phyloP scores from a whole-genome alignment of 2,888 invertebrate genomes.

The Resseliella maxima region DNA sequence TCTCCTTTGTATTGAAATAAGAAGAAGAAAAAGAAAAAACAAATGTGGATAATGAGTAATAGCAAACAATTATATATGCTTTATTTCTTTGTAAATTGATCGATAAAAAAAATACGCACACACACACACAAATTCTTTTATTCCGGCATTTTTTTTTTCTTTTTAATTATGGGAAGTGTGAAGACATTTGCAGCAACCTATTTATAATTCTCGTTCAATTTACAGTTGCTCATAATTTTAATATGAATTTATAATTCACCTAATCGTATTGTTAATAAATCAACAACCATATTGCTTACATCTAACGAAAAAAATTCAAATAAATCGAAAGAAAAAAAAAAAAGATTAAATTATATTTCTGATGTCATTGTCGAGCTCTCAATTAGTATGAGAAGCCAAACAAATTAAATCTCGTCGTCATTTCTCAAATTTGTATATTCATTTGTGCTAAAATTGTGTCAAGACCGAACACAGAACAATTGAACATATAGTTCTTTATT shows the following conservation, averaged over 20 bases:
- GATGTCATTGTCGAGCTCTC: too few species aligned
- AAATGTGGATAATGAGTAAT: background rate
- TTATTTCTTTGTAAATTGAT: conserved; percentile 43
- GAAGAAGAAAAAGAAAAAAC: background rate
- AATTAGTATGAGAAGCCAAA: too few species aligned
- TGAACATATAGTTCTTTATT: conserved; percentile 65
- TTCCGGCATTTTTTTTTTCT: background rate
- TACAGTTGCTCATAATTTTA: background rate
- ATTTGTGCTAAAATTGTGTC: conserved; percentile 65
- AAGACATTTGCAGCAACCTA: background rate
- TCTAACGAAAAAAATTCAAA: background rate
- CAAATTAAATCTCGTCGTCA: background rate
- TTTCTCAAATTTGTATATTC: conserved; percentile 61
- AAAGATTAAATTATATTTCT: too few species aligned
- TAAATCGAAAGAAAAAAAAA: background rate
- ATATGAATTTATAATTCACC: background rate
- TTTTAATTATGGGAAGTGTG: background rate
- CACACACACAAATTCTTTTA: background rate
- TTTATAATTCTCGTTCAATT: too few species aligned
- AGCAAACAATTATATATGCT: background rate
- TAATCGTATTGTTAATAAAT: background rate
- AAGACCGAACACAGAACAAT: conserved; percentile 67
- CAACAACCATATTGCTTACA: background rate
- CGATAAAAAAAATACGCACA: background rate
- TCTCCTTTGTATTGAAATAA: background rate